A percentile compares a stretch with the other conserved stretches of the same genome.
Evolutionary conservation across 2,113 vertebrate genomes (phyloP).

Genomic region (Sapayoa aenigma): DNA sequence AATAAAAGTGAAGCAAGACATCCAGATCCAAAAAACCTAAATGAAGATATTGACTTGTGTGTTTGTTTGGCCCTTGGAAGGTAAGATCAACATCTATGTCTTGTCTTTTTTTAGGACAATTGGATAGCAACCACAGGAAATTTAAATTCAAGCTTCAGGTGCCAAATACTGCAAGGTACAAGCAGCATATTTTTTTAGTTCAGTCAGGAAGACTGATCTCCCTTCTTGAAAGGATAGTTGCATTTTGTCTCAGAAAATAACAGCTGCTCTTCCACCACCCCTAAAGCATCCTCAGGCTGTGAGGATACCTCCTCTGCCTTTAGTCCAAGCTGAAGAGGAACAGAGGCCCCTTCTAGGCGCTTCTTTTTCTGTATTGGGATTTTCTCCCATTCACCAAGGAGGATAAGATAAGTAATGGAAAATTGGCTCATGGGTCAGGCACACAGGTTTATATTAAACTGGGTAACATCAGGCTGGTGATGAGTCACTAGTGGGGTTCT

Average conservation of each 20-base stretch:
- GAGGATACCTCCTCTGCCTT: neutral
- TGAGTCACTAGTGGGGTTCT: neutral
- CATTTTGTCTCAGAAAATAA: neutral
- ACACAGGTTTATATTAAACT: neutral
- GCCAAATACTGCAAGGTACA: neutral
- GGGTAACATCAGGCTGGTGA: fast-evolving
- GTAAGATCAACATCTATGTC: neutral
- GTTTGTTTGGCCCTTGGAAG: neutral
- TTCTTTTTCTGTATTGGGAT: neutral
- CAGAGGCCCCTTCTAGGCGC: neutral
- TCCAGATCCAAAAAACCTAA: neutral
- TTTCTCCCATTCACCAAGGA: neutral
- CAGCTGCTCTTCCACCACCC: neutral
- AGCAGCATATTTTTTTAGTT: neutral
- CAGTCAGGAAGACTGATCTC: neutral
- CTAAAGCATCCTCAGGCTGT: neutral
- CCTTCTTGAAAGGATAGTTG: neutral
- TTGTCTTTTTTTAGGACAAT: neutral
- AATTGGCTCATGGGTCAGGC: neutral
- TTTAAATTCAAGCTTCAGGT: neutral
- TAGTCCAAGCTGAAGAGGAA: neutral
- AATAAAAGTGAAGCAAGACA: neutral
- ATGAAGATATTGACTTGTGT: neutral
- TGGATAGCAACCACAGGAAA: neutral
- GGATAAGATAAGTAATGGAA: neutral